These are phyloP conservation scores for Oasisia sp. DNA, from an alignment of 2,888 invertebrate genomes.

Conservation along the genomic window DNA sequence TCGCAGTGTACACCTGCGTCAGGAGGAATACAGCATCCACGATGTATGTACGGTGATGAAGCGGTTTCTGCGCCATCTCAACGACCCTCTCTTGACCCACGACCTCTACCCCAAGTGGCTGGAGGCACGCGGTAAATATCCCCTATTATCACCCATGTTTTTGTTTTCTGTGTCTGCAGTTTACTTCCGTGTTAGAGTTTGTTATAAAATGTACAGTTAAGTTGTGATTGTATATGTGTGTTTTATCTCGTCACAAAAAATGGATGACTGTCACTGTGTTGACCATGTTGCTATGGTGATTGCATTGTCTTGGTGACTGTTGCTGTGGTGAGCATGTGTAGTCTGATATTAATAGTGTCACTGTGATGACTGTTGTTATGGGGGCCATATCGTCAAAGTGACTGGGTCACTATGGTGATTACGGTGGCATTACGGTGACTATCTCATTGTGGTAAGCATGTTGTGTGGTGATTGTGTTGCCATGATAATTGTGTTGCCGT, in stretches of 20 bases:
- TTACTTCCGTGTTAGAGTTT: not conserved
- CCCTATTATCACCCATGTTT: not conserved
- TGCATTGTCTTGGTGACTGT: too few relatives aligned
- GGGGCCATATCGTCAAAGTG: not conserved
- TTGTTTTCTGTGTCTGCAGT: not conserved
- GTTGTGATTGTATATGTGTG: not conserved
- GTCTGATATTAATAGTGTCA: too few relatives aligned
- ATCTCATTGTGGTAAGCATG: not conserved
- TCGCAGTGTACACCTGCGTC: constrained; percentile 83
- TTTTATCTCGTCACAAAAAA: too few relatives aligned
- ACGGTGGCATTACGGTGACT: constrained; percentile 14
- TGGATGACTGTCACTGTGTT: not conserved
- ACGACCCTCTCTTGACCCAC: constrained; percentile 83
- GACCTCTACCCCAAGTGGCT: constrained; percentile 74
- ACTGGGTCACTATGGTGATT: not conserved
- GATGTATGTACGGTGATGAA: constrained; percentile 90
- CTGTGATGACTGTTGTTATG: too few relatives aligned
- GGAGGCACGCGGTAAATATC: not conserved
- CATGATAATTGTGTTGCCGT: not conserved
- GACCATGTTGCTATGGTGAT: too few relatives aligned
- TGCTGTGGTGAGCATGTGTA: too few relatives aligned
- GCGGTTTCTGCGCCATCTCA: constrained; percentile 88
- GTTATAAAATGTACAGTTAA: not conserved
- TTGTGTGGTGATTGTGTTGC: not conserved
- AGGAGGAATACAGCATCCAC: constrained; percentile 81